phyloP scores from a whole-genome alignment of 2,888 invertebrate genomes.

The Drosophila melanocephala region DNA sequence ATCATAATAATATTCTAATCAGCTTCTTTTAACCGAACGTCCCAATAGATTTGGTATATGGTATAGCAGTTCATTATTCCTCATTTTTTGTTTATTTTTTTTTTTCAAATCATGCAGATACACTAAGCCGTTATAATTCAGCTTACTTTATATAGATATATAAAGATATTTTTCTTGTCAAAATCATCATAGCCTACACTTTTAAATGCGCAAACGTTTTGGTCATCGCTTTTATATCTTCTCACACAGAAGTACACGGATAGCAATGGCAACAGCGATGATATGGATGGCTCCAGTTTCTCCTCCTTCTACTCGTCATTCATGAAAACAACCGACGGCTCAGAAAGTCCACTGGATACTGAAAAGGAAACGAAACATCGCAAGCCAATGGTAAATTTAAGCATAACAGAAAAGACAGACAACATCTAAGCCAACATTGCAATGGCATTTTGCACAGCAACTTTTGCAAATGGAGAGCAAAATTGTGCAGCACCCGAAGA shows the following conservation, averaged over 20 bases:
- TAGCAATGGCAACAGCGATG: constrained; percentile 84
- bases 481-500: constrained; percentile 62
- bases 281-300: constrained; percentile 88
- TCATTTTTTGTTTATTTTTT: background rate
- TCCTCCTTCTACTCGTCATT: constrained; percentile 91
- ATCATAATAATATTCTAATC: background rate
- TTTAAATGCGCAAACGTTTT: background rate
- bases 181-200: background rate
- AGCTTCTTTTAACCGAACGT: background rate
- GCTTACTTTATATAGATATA: background rate
- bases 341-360: constrained; percentile 83
- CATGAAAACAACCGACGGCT: constrained; percentile 88
- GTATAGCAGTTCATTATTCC: background rate
- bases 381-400: constrained; percentile 67
- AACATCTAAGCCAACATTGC: background rate
- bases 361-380: constrained; percentile 80
- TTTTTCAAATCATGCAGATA: background rate
- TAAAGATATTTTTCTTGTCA: background rate
- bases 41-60: background rate
- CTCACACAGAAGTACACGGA: constrained; percentile 73
- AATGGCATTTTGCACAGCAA: constrained; percentile 10
- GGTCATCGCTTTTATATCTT: background rate
- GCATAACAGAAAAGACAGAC: background rate
- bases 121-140: too few relatives aligned
- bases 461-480: constrained; percentile 24